A percentile compares a stretch with the other conserved stretches of the same genome.
Evolutionary conservation across 2,888 invertebrate genomes (phyloP).

Genomic region (Caradrina kadenii): DNA sequence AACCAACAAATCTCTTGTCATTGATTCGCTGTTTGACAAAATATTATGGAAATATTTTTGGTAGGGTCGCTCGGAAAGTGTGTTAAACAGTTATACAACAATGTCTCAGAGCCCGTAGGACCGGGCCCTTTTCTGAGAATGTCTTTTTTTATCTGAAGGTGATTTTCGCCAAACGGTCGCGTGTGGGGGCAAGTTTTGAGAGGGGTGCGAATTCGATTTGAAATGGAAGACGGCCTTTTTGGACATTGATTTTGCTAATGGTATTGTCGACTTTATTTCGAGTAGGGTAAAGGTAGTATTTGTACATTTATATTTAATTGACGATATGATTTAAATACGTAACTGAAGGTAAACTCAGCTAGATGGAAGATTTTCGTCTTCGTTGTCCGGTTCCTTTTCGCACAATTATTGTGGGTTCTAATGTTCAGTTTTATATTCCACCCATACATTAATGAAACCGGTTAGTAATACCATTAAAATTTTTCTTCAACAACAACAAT

Average conservation of each 20-base stretch:
- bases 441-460: too few species aligned
- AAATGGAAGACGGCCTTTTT: slow-evolving; percentile 14
- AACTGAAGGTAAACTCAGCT: not conserved
- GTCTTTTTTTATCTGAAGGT: slow-evolving; percentile 69
- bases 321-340: not conserved
- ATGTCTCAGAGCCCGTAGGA: slow-evolving; percentile 60
- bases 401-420: too few species aligned
- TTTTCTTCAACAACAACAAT: not conserved
- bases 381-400: not conserved
- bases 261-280: not conserved
- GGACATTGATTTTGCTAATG: slow-evolving; percentile 5
- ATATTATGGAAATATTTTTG: slow-evolving; percentile 66
- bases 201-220: slow-evolving; percentile 31
- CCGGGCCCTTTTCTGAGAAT: slow-evolving; percentile 59
- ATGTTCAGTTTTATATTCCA: not conserved
- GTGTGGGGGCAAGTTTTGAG: slow-evolving; percentile 35
- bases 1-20: slow-evolving; percentile 48
- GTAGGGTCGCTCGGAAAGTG: slow-evolving; percentile 58
- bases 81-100: slow-evolving; percentile 65
- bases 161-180: slow-evolving; percentile 65
- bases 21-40: slow-evolving; percentile 58
- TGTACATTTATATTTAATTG: not conserved
- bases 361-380: not conserved
- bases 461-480: not conserved
- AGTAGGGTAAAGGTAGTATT: not conserved